Evolutionary conservation across 1,140 invertebrate genomes (phyloP).

Genomic region (Rhopalosiphum maidis): DNA sequence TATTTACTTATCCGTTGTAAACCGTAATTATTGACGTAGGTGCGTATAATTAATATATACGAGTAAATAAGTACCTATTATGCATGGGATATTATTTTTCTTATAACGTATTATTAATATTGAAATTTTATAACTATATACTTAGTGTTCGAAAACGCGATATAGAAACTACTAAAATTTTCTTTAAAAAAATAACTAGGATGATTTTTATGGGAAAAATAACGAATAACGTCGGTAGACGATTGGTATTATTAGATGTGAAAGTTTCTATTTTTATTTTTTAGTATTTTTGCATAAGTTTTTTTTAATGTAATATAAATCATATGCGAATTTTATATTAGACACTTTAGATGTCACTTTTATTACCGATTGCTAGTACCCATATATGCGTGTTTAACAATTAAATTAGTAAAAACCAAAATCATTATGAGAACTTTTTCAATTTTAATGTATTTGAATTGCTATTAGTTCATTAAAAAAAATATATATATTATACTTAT

Average conservation of each 20-base stretch:
- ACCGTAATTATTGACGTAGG: background rate
- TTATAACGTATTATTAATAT: background rate
- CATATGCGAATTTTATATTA: background rate
- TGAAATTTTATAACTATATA: background rate
- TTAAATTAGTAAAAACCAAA: background rate
- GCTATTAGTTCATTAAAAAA: background rate
- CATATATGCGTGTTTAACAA: background rate
- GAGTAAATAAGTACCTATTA: background rate
- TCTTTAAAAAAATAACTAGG: background rate
- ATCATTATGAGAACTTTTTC: background rate
- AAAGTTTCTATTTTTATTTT: slow-evolving; percentile 15
- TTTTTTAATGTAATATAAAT: background rate
- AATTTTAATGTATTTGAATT: background rate
- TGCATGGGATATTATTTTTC: background rate
- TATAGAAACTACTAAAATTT: background rate
- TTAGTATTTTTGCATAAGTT: background rate
- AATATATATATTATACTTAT: background rate
- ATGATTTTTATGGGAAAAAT: background rate
- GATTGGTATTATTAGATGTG: background rate
- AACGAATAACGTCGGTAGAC: background rate
- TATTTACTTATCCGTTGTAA: no score
- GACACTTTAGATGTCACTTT: background rate
- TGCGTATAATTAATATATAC: background rate
- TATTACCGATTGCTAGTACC: background rate
- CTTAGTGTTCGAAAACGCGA: background rate